These are phyloP conservation scores for Orius insidiosus DNA, from an alignment of 1,140 invertebrate species.

Conservation along the genomic window DNA sequence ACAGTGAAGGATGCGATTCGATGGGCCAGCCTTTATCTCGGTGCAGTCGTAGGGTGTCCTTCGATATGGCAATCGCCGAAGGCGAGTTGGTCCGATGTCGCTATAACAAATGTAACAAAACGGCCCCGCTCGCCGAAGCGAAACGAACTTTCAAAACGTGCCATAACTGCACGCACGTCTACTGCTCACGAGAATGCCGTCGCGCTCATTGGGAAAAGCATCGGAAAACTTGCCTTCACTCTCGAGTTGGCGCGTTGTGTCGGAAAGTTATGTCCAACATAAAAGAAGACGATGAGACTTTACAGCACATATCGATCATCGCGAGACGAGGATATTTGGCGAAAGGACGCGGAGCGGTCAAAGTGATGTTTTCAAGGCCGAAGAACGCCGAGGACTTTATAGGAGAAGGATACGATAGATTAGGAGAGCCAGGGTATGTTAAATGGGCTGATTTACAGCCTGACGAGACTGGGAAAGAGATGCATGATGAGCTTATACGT, in stretches of 20 bases:
- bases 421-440: conserved; percentile 60
- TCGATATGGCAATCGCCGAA: conserved; percentile 25
- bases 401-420: conserved; percentile 40
- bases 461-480: conserved; percentile 66
- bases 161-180: conserved; percentile 81
- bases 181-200: conserved; percentile 69
- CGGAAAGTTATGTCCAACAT: conserved; percentile 71
- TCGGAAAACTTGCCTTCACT: conserved; percentile 74
- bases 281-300: conserved; percentile 61
- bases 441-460: conserved; percentile 64
- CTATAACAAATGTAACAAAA: conserved; percentile 50
- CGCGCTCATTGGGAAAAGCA: conserved; percentile 81
- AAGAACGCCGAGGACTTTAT: conserved; percentile 68
- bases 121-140: conserved; percentile 42
- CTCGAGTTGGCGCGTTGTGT: conserved; percentile 68
- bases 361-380: conserved; percentile 71
- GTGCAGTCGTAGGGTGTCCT: conserved; percentile 25
- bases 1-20: conserved; percentile 16
- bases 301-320: conserved; percentile 59
- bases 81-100: conserved; percentile 46
- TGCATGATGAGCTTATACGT: conserved; percentile 70
- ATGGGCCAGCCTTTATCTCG: conserved; percentile 7
- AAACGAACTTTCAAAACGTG: conserved; percentile 67
- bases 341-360: conserved; percentile 79
- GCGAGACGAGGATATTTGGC: conserved; percentile 61